Percentiles rank a stretch among this genome's conserved stretches.
These are phyloP conservation scores for Natrix natrix DNA, from an alignment of 2,797 vertebrate genomes.

Conservation along the genomic window DNA sequence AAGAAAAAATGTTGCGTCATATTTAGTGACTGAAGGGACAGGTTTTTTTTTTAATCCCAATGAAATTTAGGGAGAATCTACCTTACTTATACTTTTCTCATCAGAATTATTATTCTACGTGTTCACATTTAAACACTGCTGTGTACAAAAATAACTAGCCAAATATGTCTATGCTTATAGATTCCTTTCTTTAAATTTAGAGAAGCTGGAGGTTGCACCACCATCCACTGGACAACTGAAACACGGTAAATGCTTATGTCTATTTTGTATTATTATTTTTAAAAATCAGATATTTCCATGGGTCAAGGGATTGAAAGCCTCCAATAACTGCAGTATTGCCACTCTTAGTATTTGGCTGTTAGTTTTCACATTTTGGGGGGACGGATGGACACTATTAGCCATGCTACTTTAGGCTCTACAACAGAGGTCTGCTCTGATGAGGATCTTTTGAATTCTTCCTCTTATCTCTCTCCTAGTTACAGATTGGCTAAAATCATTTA, in stretches of 20 bases:
- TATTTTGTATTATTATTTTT: not conserved
- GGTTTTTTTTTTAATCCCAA: not conserved
- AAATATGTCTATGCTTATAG: not conserved
- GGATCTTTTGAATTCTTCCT: not conserved
- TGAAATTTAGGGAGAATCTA: not conserved
- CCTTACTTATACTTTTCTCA: not conserved
- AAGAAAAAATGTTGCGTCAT: not conserved
- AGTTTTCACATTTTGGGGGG: not conserved
- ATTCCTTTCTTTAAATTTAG: slow-evolving; percentile 66
- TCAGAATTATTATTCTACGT: not conserved
- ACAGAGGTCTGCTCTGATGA: not conserved
- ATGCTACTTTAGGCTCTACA: not conserved
- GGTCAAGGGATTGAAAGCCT: not conserved
- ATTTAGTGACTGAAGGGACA: not conserved
- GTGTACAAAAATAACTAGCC: not conserved
- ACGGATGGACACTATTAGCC: not conserved
- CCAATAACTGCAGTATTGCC: not conserved
- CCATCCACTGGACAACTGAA: slow-evolving; percentile 86
- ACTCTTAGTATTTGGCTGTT: not conserved
- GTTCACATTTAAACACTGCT: not conserved
- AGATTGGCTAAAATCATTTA: not conserved
- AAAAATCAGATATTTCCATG: not conserved
- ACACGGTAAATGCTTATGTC: slow-evolving; percentile 81
- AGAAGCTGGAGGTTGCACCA: slow-evolving; percentile 84
- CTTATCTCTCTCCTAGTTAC: not conserved